phyloP scores from a whole-genome alignment of 1,140 invertebrate genomes.

The Zaprionus camerounensis region DNA sequence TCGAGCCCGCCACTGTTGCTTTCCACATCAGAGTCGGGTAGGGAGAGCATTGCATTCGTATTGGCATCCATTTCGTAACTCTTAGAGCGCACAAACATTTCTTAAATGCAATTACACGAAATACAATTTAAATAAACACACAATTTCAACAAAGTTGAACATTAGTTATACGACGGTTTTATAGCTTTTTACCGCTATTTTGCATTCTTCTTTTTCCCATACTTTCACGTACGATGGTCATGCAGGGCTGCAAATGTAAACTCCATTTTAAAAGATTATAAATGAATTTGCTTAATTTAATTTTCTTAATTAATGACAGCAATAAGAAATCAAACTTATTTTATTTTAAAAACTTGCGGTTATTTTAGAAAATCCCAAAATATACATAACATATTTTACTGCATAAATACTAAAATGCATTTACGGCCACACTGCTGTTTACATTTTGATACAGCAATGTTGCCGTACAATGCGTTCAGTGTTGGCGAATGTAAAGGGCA shows the following conservation, averaged over 20 bases:
- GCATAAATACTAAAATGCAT: not conserved
- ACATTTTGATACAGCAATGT: constrained; percentile 25
- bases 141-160: no score
- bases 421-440: constrained; percentile 40
- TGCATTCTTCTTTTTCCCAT: not conserved
- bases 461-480: constrained; percentile 20
- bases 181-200: not conserved
- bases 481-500: constrained; percentile 19
- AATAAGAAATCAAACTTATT: not conserved
- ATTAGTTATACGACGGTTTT: no score
- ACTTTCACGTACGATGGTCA: not conserved
- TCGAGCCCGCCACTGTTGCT: constrained; percentile 33
- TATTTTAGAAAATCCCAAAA: not conserved
- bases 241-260: not conserved
- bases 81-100: constrained; percentile 55
- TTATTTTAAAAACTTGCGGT: not conserved
- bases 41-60: not conserved
- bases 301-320: no score
- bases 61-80: constrained; percentile 35
- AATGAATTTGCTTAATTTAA: no score
- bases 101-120: not conserved
- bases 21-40: constrained; percentile 48
- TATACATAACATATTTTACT: not conserved
- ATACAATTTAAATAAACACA: no score
- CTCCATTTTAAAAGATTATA: no score